Evolutionary conservation across 2,113 vertebrate species (phyloP), one percentile per base, ranked within the genome.

Genomic region (Todiramphus chloris): DNA sequence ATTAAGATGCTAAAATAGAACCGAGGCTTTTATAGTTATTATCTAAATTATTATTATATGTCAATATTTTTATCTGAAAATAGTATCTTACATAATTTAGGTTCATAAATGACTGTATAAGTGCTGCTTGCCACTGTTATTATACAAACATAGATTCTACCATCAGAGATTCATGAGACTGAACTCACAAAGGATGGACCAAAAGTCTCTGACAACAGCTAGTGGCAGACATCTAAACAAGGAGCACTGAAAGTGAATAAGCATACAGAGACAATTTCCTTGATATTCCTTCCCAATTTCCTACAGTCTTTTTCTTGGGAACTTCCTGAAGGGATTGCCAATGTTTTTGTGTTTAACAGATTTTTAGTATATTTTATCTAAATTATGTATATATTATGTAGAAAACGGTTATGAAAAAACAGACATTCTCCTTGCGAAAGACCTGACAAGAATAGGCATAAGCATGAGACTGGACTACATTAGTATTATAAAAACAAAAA

Each of bases 51-150:
- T 73, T 93, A 21, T 94, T 90, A 8, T 70, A 75, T 55, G 64
- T 81, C 56, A 87, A 28, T 67, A 17, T 33, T 93, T 89, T 89
- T 53, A 60, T 93, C 51, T 75, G n/a, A 78, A 91, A 89, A 68
- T 35, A 46, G 6, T 30, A 28, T 66, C 30, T 62, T 63, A 20
- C 7, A 7, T 28, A 74, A 56, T 50, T 89, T 5, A 30, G 28
- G 25, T 48, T 94, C 23, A 24, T 81, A 59, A 89, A 89, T 41
- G 31, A 5, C 51, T 50, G 1, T 60, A 44, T 5, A 67, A 75
- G 3, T 39, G 5, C 19, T 80, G 20, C 41, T 69, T 73, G 28
- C 35, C 9, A 12, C 9, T 94, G 72, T 83, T 96, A 11, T 6
- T 85, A 23, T 20, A 70, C 30, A 86, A 92, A 80, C 24, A 80